Percentiles rank a stretch among this genome's conserved stretches.
These are phyloP conservation scores for Drosophila lowei DNA, from an alignment of 1,140 invertebrate species.

Conservation along the genomic window DNA sequence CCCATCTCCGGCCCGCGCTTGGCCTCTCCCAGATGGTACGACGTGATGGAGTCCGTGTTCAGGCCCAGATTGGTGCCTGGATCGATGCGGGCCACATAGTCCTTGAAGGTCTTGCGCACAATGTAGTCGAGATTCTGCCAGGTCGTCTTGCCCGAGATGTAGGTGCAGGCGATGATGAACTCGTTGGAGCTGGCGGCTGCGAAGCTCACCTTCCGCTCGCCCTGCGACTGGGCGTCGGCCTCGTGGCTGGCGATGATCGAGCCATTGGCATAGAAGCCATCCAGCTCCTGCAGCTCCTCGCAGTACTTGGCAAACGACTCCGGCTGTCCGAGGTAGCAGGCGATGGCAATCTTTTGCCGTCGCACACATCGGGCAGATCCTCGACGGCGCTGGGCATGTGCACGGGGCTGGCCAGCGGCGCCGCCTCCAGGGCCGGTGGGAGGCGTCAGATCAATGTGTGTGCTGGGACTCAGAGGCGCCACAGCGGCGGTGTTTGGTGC, in stretches of 20 bases:
- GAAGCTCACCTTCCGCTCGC: slow-evolving; percentile 66
- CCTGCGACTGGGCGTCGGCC: slow-evolving; percentile 83
- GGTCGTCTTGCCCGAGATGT: slow-evolving; percentile 95
- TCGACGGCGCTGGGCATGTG: slow-evolving; percentile 84
- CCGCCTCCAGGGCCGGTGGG: slow-evolving; percentile 73
- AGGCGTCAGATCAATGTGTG: slow-evolving; percentile 80
- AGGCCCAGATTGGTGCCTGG: slow-evolving; percentile 95
- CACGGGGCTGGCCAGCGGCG: slow-evolving; percentile 66
- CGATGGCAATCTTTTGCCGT: slow-evolving; percentile 93
- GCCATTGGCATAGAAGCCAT: slow-evolving; percentile 82
- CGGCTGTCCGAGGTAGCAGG: slow-evolving; percentile 92
- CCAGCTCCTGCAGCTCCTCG: slow-evolving; percentile 86
- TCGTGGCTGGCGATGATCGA: slow-evolving; percentile 68
- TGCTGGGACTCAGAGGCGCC: slow-evolving; percentile 70
- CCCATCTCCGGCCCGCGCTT: slow-evolving; percentile 88
- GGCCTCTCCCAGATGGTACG: slow-evolving; percentile 96
- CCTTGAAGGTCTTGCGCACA: slow-evolving; percentile 96
- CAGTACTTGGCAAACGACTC: slow-evolving; percentile 90
- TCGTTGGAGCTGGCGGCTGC: slow-evolving; percentile 84
- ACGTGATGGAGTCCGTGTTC: slow-evolving; percentile 93
- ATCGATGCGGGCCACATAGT: slow-evolving; percentile 96
- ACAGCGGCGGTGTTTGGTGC: slow-evolving; percentile 35
- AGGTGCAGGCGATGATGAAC: slow-evolving; percentile 92
- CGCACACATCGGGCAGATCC: slow-evolving; percentile 89
- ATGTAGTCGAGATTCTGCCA: slow-evolving; percentile 97